Conservation (phyloP, 2,113 vertebrate genomes). For the Nibea albiflora region DNA sequence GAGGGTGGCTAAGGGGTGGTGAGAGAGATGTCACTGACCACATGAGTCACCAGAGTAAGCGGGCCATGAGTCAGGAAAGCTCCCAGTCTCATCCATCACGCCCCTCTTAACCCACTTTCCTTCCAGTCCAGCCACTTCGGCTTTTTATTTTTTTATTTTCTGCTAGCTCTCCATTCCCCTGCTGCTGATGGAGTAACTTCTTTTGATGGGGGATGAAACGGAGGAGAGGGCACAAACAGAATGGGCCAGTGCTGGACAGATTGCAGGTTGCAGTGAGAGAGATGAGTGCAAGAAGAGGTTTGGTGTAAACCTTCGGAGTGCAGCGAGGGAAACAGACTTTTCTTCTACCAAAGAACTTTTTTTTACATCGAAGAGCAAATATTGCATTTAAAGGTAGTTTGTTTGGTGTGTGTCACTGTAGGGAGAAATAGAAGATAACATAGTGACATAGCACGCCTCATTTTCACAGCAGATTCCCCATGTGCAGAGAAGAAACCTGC, state of each 20-base stretch:
- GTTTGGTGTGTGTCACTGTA: constrained; percentile 1
- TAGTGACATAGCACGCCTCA: neutral
- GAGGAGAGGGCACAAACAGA: constrained; percentile 23
- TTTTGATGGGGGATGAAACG: constrained; percentile 49
- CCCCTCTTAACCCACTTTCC: constrained; percentile 77
- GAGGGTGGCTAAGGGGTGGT: constrained; percentile 7
- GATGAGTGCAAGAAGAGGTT: constrained; percentile 20
- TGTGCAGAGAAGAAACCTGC: constrained; percentile 29
- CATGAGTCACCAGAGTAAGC: constrained; percentile 69
- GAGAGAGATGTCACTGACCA: constrained; percentile 63
- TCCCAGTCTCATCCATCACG: constrained; percentile 74
- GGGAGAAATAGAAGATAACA: neutral
- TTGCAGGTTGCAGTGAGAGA: constrained; percentile 19
- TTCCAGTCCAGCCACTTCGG: constrained; percentile 39
- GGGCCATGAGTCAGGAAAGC: constrained; percentile 69
- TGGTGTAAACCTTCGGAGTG: constrained; percentile 9
- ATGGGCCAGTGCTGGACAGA: constrained; percentile 15
- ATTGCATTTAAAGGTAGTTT: neutral
- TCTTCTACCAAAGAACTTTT: constrained; percentile 13
- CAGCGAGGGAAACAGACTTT: neutral
- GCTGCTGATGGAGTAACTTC: constrained; percentile 59
- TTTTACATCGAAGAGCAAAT: constrained; percentile 18
- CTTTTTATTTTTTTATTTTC: constrained; percentile 66
- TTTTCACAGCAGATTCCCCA: constrained; percentile 47
- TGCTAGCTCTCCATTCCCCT: constrained; percentile 32